These are phyloP conservation scores for Lamellibrachia columna DNA, from an alignment of 2,888 invertebrate genomes.

Conservation along the genomic window DNA sequence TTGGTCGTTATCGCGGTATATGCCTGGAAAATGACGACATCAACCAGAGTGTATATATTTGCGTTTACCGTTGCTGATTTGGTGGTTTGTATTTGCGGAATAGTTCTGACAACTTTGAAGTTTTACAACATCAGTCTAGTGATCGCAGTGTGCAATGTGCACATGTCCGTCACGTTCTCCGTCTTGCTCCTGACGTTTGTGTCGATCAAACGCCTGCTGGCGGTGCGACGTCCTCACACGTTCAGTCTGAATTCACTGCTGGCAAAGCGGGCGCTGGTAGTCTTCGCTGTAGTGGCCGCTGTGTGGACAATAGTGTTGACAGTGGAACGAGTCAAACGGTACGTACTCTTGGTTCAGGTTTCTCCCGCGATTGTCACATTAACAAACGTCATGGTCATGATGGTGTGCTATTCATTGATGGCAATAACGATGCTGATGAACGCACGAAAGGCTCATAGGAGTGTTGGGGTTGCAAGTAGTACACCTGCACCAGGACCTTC, in stretches of 20 bases:
- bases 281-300: background rate
- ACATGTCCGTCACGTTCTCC: background rate
- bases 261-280: background rate
- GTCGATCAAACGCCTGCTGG: background rate
- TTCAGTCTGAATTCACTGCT: background rate
- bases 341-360: background rate
- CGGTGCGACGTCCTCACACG: background rate
- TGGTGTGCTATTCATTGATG: too few relatives aligned
- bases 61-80: background rate
- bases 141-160: background rate
- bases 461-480: too few relatives aligned
- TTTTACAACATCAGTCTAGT: background rate
- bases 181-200: background rate
- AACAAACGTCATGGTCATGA: too few relatives aligned
- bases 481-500: too few relatives aligned
- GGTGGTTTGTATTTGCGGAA: background rate
- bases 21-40: background rate
- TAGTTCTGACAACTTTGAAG: background rate
- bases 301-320: background rate
- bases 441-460: too few relatives aligned
- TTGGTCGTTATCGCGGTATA: background rate
- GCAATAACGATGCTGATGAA: too few relatives aligned
- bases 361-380: background rate
- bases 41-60: background rate
- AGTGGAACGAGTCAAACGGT: background rate